Evolutionary conservation across 2,888 invertebrate species (phyloP), one percentile per base, ranked within the genome.

Genomic region (Ariolimax columbianus): DNA sequence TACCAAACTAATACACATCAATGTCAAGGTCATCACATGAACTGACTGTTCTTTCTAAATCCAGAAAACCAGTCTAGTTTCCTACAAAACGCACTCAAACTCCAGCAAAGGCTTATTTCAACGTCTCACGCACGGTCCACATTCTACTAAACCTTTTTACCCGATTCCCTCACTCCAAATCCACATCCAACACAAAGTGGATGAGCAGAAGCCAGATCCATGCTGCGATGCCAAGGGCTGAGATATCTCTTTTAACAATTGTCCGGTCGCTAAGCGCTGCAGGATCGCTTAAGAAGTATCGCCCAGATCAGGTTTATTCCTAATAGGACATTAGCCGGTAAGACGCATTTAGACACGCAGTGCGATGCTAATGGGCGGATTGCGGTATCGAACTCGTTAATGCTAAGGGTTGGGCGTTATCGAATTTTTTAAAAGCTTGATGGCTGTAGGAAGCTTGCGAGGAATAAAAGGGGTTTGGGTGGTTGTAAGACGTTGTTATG

Each of bases 341-440:
- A 75, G 75, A 75, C 75, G 51, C 33, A 14, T 51, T 75, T 33
- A 75, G 75, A 75, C 75, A 51, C 51, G 75, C 75, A 75, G 19
- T 33, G 33, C 30, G 51, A 36, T 47, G 23, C 75, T 75, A 75
- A 75, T 51, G 30, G 75, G 51, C 33, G 30, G 75, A 75, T 75
- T 75, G 75, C 33, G 75, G 75, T 75, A 75, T 75, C 75, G 75
- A 33, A 43, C 23, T 75, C 9, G 75, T 75, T 75, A 75, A 75
- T 75, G 51, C 72, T 23, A 7, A 43, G 73, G 3, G 38, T 2
- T 75, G 33, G 19, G 30, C 23, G 51, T 23, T 75, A 75, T 75
- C 33, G 75, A 75, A 75, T 75, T 51, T 75, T 75, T 75, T 51
- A 75, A 75, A 51, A 51, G 75, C 33, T 75, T 51, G 17, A 6